Evolutionary conservation across 92 coral and sea anemone genomes (phyloP).

Genomic region (Muricea muricata): DNA sequence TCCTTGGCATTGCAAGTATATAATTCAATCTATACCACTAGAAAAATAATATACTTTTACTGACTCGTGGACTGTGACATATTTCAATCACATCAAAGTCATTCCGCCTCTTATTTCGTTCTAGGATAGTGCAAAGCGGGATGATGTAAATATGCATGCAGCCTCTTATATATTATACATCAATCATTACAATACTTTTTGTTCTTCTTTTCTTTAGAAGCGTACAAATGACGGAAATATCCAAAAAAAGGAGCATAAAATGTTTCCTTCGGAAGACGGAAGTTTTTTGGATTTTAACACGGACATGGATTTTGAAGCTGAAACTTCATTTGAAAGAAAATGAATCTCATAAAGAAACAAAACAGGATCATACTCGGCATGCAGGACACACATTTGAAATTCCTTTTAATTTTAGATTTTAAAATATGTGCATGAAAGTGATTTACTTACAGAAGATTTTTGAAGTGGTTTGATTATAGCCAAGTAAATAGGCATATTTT

Average conservation of each 20-base stretch:
- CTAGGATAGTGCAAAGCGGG: no score
- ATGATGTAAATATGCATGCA: no score
- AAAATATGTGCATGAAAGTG: no score
- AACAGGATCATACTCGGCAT: no score
- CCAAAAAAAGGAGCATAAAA: not conserved
- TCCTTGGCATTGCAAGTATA: no score
- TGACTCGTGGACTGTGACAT: no score
- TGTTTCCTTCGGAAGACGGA: not conserved
- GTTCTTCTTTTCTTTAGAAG: not conserved
- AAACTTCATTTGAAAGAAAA: not conserved
- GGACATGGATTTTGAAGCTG: not conserved
- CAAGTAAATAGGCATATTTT: not conserved
- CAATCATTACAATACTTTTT: not conserved
- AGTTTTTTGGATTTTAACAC: not conserved
- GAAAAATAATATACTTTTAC: no score
- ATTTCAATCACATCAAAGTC: no score
- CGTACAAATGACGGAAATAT: not conserved
- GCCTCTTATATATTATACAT: not conserved
- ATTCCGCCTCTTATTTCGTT: no score
- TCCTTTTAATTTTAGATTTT: not conserved
- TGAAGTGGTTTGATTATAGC: not conserved
- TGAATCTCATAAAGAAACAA: not conserved
- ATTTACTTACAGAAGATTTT: no score
- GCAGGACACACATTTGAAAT: not conserved
- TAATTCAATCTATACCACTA: no score